Conservation (phyloP, 2,797 vertebrate species). For the Ptychadena robeensis region DNA sequence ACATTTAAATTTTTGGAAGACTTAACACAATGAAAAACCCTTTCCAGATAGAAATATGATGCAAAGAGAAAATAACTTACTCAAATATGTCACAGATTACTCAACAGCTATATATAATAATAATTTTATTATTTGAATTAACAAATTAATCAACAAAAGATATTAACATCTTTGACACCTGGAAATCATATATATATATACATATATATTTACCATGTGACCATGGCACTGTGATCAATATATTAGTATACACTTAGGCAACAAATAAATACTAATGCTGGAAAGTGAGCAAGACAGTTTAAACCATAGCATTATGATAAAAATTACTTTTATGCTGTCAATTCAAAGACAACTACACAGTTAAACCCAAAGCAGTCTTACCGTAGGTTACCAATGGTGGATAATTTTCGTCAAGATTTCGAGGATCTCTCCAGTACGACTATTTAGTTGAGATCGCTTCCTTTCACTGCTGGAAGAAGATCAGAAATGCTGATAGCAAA, state of each 20-base stretch:
- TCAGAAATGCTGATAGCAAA: conserved; percentile 77
- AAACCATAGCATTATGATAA: neutral
- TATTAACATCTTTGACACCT: no score
- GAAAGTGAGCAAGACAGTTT: neutral
- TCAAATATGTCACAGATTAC: neutral
- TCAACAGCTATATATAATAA: neutral
- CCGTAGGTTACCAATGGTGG: conserved; percentile 8
- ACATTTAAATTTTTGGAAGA: neutral
- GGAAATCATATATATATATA: no score
- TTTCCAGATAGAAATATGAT: neutral
- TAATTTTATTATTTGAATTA: no score
- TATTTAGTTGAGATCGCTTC: conserved; percentile 62
- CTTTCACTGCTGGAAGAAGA: conserved; percentile 78
- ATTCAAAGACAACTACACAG: neutral
- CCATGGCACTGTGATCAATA: no score
- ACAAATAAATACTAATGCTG: no score
- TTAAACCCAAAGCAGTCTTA: conserved; percentile 13
- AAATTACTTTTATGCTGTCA: neutral
- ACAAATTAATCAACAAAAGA: no score
- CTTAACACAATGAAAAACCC: neutral
- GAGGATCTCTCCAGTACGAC: neutral
- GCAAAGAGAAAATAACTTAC: neutral
- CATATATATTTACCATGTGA: no score
- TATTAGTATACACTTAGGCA: neutral
- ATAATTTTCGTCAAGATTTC: neutral